Conservation (phyloP, 2,797 vertebrate genomes). For the Agapornis canus region DNA sequence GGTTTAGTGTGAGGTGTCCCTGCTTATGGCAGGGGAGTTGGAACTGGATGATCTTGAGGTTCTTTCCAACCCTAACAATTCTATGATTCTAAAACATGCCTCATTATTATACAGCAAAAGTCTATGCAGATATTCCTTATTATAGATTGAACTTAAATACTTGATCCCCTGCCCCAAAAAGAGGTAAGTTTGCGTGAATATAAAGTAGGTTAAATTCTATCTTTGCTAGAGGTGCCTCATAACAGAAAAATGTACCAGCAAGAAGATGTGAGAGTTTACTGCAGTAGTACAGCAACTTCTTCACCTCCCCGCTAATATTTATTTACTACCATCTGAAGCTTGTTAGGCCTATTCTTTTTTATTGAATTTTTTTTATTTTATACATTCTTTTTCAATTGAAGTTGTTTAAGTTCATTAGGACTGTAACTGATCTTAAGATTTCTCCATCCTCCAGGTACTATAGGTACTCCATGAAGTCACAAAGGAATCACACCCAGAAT, state of each 20-base stretch:
- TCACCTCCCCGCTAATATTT: background rate
- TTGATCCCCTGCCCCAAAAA: background rate
- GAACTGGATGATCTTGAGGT: too few species aligned
- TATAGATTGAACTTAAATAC: background rate
- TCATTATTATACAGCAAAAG: background rate
- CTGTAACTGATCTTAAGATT: background rate
- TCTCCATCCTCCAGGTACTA: background rate
- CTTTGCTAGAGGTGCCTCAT: background rate
- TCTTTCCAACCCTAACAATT: too few species aligned
- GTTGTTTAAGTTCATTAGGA: background rate
- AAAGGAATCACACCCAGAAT: background rate
- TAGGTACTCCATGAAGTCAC: background rate
- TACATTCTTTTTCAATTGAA: background rate
- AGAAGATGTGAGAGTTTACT: background rate
- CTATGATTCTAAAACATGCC: background rate
- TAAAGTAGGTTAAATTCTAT: constrained; percentile 24
- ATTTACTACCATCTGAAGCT: background rate
- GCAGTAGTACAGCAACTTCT: background rate
- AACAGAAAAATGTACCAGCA: background rate
- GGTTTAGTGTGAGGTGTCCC: too few species aligned
- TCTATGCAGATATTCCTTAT: background rate
- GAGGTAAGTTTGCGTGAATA: constrained; percentile 21
- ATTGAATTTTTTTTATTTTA: too few species aligned
- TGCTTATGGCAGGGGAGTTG: too few species aligned
- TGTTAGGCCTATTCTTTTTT: background rate